Percentiles rank a stretch among this genome's conserved stretches.
These are phyloP conservation scores for Leptatherina wallacei DNA, from an alignment of 2,797 vertebrate species.

Conservation along the genomic window DNA sequence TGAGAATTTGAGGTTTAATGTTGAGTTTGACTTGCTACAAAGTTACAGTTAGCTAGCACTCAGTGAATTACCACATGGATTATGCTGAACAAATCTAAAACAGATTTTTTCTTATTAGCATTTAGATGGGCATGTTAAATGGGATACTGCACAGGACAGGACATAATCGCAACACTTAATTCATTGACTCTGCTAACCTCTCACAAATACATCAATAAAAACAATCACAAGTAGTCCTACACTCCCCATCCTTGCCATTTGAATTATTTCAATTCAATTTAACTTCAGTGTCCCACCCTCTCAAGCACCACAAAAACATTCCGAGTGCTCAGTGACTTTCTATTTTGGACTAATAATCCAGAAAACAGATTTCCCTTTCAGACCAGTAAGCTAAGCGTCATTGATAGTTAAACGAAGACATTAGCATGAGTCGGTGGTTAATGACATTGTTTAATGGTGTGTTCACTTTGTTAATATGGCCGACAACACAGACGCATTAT, in stretches of 20 bases:
- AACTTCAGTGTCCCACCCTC: constrained; percentile 75
- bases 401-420: constrained; percentile 93
- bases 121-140: constrained; percentile 81
- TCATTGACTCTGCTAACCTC: constrained; percentile 74
- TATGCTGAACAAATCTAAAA: constrained; percentile 71
- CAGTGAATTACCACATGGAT: constrained; percentile 68
- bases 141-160: constrained; percentile 76
- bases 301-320: constrained; percentile 67
- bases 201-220: constrained; percentile 80
- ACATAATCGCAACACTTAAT: constrained; percentile 74
- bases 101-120: constrained; percentile 79
- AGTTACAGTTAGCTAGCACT: constrained; percentile 78
- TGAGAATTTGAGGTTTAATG: constrained; percentile 42
- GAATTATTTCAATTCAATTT: constrained; percentile 83
- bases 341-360: constrained; percentile 84
- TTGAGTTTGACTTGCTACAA: constrained; percentile 57
- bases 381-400: constrained; percentile 89
- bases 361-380: constrained; percentile 91
- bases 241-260: constrained; percentile 74
- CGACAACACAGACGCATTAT: constrained; percentile 82
- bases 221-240: constrained; percentile 61
- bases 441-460: constrained; percentile 90
- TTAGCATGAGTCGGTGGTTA: constrained; percentile 91
- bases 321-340: constrained; percentile 74
- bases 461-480: constrained; percentile 84